These are phyloP conservation scores for Microtus oregoni DNA, from an alignment of 2,113 vertebrate genomes.

Conservation along the genomic window DNA sequence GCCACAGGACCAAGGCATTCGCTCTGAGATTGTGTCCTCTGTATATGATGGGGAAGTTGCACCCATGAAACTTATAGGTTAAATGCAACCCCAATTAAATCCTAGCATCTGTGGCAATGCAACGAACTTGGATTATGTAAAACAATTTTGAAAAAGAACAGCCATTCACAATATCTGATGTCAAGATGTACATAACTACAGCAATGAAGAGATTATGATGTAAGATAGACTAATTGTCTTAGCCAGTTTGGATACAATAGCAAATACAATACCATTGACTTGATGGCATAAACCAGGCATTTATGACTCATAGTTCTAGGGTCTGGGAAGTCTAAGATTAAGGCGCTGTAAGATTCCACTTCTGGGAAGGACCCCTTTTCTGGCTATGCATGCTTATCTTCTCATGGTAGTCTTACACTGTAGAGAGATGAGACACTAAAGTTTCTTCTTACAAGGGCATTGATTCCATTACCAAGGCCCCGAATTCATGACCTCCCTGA, in stretches of 20 bases:
- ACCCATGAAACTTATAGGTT: background rate
- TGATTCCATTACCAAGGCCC: background rate
- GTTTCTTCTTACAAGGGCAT: background rate
- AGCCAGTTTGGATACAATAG: background rate
- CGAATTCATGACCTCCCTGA: background rate
- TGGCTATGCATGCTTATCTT: background rate
- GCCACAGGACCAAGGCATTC: background rate
- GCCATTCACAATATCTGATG: background rate
- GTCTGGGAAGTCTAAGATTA: background rate
- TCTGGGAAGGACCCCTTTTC: background rate
- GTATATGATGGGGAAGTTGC: background rate
- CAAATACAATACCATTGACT: background rate
- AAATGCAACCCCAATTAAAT: background rate
- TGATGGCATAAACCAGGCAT: background rate
- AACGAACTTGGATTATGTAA: background rate
- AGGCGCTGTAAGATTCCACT: background rate
- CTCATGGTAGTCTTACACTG: background rate
- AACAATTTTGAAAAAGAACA: constrained; percentile 3
- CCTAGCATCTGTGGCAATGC: background rate
- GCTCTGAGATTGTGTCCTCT: background rate
- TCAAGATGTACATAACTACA: background rate
- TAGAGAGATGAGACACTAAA: background rate
- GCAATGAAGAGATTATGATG: background rate
- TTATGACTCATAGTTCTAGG: background rate
- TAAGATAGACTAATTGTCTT: background rate